These are phyloP conservation scores for Nectonema munidae DNA, from an alignment of 2,888 invertebrate species.

Conservation along the genomic window DNA sequence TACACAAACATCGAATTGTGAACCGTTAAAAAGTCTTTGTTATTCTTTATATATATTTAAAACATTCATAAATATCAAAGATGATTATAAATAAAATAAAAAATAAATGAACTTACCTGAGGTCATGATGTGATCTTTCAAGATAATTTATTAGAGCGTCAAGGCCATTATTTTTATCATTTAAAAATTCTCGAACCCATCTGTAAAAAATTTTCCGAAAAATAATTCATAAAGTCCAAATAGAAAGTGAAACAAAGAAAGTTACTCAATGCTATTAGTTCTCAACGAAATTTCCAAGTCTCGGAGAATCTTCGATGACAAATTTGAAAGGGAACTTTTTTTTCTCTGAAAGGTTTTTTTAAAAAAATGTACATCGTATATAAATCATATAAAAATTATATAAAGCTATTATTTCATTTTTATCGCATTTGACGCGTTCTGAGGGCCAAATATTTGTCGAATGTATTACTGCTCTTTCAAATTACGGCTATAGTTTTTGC, in stretches of 20 bases:
- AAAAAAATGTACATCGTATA: slow-evolving; percentile 17
- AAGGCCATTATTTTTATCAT: slow-evolving; percentile 70
- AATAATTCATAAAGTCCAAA: slow-evolving; percentile 7
- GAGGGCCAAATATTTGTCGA: no score
- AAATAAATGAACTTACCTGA: neutral
- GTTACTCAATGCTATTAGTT: slow-evolving; percentile 93
- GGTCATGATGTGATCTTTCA: slow-evolving; percentile 26
- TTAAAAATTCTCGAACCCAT: slow-evolving; percentile 91
- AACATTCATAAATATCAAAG: no score
- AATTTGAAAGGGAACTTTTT: no score
- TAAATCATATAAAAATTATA: slow-evolving; percentile 1
- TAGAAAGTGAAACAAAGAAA: slow-evolving; percentile 19
- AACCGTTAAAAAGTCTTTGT: no score
- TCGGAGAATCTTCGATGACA: slow-evolving; percentile 77
- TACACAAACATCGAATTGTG: no score
- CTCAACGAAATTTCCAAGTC: slow-evolving; percentile 90
- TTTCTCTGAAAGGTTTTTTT: no score
- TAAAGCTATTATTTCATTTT: no score
- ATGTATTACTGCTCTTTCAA: no score
- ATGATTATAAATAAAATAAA: no score
- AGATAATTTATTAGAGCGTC: slow-evolving; percentile 89
- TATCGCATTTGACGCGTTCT: no score
- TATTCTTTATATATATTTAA: no score
- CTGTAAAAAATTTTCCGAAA: slow-evolving; percentile 28
- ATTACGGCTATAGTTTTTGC: no score